Evolutionary conservation across 2,888 invertebrate genomes (phyloP), one percentile per base, ranked within the genome.

Genomic region (Patella pellucida): DNA sequence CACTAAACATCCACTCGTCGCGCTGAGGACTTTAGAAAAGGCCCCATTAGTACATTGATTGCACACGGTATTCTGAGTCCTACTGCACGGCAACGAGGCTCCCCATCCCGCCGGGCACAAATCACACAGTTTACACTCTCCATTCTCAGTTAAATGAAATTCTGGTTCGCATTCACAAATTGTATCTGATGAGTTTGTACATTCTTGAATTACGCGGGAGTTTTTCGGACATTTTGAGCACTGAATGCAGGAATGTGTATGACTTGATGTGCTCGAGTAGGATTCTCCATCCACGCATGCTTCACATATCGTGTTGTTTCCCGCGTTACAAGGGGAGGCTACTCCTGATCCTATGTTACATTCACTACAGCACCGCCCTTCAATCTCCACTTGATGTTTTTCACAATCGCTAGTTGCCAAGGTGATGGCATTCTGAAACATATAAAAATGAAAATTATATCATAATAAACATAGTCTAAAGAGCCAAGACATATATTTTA

Each of bases 101-200:
- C 89, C 89, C 75, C 74, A 85, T 31, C 88, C 89, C 1, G 82
- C 82, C 7, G 83, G 82, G 77, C 89, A 90, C 51, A 85, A 78
- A 67, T 84, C 81, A 77, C 89, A 89, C 72, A 82, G 79, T 69
- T 82, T 81, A 82, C 89, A 89, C 52, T 74, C 69, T 15, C 82
- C 77, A 3, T 70, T 72, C 56, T 75, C 76, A 9, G 71, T 31
- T 69, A 83, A 86, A 78, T 85, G 89, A 62, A 83, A 87, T 31
- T 87, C 87, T 15, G 78, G 70, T 31, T 87, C 83, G 69, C 90
- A 90, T 76, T 82, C 83, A 78, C 90, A 90, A 54, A 84, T 76
- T 1, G 87, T 85, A 80, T 90, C 86, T 71, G 88, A 87, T 4
- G 89, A 89, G 15, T 73, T 75, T 78, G 88, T 89, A 76, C 90